phyloP scores from a whole-genome alignment of 1,140 invertebrate species.

The Lasioglossum baleicum region DNA sequence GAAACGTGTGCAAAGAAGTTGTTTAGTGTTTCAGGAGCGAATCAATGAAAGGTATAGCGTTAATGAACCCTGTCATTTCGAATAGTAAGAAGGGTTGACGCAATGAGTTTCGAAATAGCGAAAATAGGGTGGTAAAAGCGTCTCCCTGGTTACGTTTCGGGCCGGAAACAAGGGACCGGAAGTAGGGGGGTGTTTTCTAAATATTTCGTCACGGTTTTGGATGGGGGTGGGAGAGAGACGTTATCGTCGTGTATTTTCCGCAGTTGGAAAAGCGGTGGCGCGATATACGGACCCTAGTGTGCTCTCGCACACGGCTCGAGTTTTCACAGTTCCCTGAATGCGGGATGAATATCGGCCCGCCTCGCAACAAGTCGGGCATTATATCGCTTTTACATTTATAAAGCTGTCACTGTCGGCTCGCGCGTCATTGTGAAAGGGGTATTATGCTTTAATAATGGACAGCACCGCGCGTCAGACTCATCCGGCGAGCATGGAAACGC shows the following conservation, averaged over 20 bases:
- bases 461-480: conserved; percentile 60
- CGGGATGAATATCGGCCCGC: conserved; percentile 63
- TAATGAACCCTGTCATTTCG: neutral
- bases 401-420: conserved; percentile 58
- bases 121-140: neutral
- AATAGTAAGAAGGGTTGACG: neutral
- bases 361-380: conserved; percentile 48
- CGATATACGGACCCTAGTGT: conserved; percentile 39
- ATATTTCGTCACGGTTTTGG: conserved; percentile 45
- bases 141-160: too few species aligned
- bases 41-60: neutral
- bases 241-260: conserved; percentile 55
- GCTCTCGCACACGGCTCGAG: conserved; percentile 37
- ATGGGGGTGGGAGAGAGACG: conserved; percentile 8
- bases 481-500: conserved; percentile 55
- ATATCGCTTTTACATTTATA: conserved; percentile 68
- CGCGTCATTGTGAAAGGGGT: conserved; percentile 64
- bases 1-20: too few species aligned
- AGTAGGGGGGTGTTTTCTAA: conserved; percentile 5
- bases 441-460: conserved; percentile 68
- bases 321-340: conserved; percentile 61
- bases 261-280: conserved; percentile 48
- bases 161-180: neutral
- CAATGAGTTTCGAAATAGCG: neutral
- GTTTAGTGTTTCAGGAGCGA: too few species aligned